A percentile compares a stretch with the other conserved stretches of the same genome.
These are phyloP conservation scores for Alloplasta piceator DNA, from an alignment of 2,888 invertebrate species.

Conservation along the genomic window DNA sequence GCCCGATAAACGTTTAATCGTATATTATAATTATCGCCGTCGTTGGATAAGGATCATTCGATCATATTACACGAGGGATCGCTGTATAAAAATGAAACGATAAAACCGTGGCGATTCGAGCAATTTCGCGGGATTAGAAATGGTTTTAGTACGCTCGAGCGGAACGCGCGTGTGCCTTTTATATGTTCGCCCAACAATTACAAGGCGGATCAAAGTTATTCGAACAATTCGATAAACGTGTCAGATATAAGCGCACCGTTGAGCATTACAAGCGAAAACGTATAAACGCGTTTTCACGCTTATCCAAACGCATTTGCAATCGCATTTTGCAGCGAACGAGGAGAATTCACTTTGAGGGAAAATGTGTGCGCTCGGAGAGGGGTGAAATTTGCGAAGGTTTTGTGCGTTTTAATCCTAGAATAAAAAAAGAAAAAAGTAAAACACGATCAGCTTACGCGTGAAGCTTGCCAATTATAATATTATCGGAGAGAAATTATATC, in stretches of 20 bases:
- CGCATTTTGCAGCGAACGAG: too few species aligned
- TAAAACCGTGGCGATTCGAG: conserved; percentile 25
- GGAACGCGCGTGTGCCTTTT: background rate
- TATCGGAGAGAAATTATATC: conserved; percentile 36
- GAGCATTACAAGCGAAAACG: conserved; percentile 19
- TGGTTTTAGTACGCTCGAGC: background rate
- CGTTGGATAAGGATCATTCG: too few species aligned
- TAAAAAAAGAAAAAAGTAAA: background rate
- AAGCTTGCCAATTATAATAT: conserved; percentile 35
- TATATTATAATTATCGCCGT: too few species aligned
- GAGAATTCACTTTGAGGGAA: too few species aligned
- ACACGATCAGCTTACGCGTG: conserved; percentile 4
- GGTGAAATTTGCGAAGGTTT: background rate
- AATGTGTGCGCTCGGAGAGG: background rate
- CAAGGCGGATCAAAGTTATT: background rate
- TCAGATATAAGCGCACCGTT: conserved; percentile 51
- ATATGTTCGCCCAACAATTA: background rate
- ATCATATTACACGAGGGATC: background rate
- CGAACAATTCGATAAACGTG: conserved; percentile 51
- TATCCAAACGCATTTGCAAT: background rate
- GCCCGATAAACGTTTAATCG: too few species aligned
- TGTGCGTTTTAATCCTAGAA: too few species aligned
- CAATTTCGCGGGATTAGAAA: conserved; percentile 41
- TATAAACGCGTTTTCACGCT: conserved; percentile 16
- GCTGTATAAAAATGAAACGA: background rate